These are phyloP conservation scores for Ypsolopha sequella DNA, from an alignment of 2,888 invertebrate genomes.

Conservation along the genomic window DNA sequence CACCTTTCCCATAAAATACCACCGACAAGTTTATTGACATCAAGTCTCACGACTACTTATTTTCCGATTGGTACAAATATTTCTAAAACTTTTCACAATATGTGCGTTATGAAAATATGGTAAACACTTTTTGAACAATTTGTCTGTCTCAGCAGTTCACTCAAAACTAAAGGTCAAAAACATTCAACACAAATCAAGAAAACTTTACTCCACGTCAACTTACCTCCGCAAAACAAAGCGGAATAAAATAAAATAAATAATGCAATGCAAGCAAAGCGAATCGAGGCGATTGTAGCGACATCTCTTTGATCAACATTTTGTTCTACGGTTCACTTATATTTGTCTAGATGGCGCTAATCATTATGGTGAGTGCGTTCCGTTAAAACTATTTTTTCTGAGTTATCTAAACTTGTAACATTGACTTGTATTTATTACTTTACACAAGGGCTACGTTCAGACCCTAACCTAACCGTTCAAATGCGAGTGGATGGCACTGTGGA, in stretches of 20 bases:
- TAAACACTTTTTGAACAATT: conserved; percentile 36
- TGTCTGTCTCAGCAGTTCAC: conserved; percentile 38
- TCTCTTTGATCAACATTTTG: too few species aligned
- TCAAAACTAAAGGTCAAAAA: conserved; percentile 42
- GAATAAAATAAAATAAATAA: conserved; percentile 54
- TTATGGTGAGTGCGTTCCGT: too few species aligned
- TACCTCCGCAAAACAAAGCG: conserved; percentile 70
- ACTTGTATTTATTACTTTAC: too few species aligned
- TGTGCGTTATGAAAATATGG: conserved; percentile 23
- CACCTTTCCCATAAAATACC: conserved; percentile 69
- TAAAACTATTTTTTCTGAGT: too few species aligned
- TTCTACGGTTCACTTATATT: too few species aligned
- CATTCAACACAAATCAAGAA: conserved; percentile 49
- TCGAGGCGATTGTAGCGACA: too few species aligned
- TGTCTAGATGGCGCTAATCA: too few species aligned
- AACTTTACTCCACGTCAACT: conserved; percentile 44
- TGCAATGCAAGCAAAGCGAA: too few species aligned
- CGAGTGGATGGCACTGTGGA: too few species aligned
- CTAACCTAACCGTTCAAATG: too few species aligned
- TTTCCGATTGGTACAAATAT: conserved; percentile 34
- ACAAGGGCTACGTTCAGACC: too few species aligned
- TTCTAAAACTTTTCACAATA: conserved; percentile 24
- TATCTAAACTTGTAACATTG: too few species aligned
- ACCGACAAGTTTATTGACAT: conserved; percentile 70
- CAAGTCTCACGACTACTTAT: conserved; percentile 52